These are phyloP conservation scores for Falco rusticolus DNA, from an alignment of 2,797 vertebrate species.

Conservation along the genomic window DNA sequence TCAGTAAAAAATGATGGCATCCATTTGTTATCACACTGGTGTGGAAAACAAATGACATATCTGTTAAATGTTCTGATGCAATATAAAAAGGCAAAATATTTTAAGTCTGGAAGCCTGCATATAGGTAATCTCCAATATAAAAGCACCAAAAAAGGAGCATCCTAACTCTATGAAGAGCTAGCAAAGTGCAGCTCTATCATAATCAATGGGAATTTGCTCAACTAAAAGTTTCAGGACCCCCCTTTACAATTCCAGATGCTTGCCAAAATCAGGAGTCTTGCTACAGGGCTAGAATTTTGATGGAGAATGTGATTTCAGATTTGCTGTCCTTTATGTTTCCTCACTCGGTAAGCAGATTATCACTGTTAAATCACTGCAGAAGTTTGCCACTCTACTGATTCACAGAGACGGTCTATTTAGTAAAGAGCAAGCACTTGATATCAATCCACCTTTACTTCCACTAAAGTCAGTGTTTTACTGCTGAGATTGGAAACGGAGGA, in stretches of 20 bases:
- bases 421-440: background rate
- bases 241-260: background rate
- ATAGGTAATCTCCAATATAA: background rate
- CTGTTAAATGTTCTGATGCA: conserved; percentile 12
- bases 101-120: background rate
- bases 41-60: conserved; percentile 42
- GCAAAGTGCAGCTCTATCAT: background rate
- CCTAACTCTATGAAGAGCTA: background rate
- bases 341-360: background rate
- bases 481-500: background rate
- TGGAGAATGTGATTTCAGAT: background rate
- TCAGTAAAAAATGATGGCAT: background rate
- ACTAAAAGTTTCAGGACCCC: background rate
- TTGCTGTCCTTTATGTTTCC: background rate
- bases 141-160: background rate
- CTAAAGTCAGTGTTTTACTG: background rate
- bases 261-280: background rate
- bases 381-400: background rate
- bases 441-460: background rate
- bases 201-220: background rate
- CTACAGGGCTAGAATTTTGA: background rate
- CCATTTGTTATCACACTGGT: background rate
- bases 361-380: background rate
- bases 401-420: background rate
- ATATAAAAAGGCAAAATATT: background rate